Percentiles rank a stretch among this genome's conserved stretches.
Evolutionary conservation across 2,113 vertebrate genomes (phyloP).

Genomic region (Microcebus lehilahytsara): DNA sequence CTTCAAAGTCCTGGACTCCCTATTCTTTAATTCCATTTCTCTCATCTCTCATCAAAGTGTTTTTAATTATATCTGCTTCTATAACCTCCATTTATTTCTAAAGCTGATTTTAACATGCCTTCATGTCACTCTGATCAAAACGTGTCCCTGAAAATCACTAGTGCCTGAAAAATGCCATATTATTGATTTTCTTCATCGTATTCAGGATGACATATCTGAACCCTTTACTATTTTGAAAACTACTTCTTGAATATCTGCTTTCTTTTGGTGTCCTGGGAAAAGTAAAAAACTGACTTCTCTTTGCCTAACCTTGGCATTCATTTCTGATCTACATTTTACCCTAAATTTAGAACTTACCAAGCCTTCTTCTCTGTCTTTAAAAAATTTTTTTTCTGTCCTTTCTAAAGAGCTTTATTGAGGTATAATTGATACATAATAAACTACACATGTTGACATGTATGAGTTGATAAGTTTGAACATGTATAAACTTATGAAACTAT

Average conservation of each 20-base stretch:
- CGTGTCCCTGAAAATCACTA: neutral
- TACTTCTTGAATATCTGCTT: neutral
- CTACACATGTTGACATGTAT: neutral
- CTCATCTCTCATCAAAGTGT: neutral
- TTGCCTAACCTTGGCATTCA: neutral
- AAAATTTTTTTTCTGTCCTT: neutral
- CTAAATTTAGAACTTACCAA: neutral
- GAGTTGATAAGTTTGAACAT: neutral
- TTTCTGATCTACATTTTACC: neutral
- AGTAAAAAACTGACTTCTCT: neutral
- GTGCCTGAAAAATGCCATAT: neutral
- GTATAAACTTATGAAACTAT: neutral
- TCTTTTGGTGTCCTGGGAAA: neutral
- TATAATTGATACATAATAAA: neutral
- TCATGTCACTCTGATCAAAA: neutral
- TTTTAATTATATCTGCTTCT: neutral
- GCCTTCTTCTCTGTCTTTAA: neutral
- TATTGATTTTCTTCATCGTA: neutral
- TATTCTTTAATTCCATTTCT: neutral
- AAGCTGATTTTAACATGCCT: neutral
- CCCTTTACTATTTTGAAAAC: neutral
- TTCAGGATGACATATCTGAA: neutral
- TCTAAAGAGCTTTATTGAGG: neutral
- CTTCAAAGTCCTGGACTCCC: neutral
- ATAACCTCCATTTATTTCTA: neutral